phyloP scores from a whole-genome alignment of 1,140 invertebrate genomes.

The Anastatus disparis region DNA sequence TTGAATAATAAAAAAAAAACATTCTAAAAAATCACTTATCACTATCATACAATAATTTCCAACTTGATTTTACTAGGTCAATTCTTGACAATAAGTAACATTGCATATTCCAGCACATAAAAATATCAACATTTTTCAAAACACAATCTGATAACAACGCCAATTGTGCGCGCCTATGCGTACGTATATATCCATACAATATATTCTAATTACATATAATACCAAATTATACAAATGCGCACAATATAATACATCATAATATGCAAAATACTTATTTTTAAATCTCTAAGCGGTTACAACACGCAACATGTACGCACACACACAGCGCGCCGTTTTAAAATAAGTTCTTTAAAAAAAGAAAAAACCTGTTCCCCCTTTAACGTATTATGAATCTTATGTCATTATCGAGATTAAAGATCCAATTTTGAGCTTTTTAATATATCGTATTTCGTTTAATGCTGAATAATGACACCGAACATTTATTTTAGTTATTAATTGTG shows the following conservation, averaged over 20 bases:
- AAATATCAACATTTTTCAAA: not conserved
- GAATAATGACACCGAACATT: not conserved
- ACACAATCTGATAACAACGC: too few relatives aligned
- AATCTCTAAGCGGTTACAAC: slow-evolving; percentile 11
- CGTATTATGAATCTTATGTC: not conserved
- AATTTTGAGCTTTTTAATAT: too few relatives aligned
- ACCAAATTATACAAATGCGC: slow-evolving; percentile 16
- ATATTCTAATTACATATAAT: not conserved
- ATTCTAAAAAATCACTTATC: too few relatives aligned
- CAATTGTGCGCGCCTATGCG: too few relatives aligned
- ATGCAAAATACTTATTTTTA: not conserved
- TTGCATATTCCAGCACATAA: too few relatives aligned
- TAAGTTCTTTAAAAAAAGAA: too few relatives aligned
- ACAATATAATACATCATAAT: not conserved
- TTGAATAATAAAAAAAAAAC: too few relatives aligned
- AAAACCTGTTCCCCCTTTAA: slow-evolving; percentile 14
- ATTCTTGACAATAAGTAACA: not conserved
- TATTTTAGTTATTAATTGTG: too few relatives aligned
- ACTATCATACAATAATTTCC: too few relatives aligned
- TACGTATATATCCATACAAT: not conserved
- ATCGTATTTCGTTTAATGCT: not conserved
- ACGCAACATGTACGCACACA: not conserved
- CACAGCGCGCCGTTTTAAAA: not conserved
- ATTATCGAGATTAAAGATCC: slow-evolving; percentile 16
- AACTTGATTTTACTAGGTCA: not conserved